Percentiles rank a stretch among this genome's conserved stretches.
These are phyloP conservation scores for Ctenoplectra terminalis DNA, from an alignment of 1,140 invertebrate species.

Conservation along the genomic window DNA sequence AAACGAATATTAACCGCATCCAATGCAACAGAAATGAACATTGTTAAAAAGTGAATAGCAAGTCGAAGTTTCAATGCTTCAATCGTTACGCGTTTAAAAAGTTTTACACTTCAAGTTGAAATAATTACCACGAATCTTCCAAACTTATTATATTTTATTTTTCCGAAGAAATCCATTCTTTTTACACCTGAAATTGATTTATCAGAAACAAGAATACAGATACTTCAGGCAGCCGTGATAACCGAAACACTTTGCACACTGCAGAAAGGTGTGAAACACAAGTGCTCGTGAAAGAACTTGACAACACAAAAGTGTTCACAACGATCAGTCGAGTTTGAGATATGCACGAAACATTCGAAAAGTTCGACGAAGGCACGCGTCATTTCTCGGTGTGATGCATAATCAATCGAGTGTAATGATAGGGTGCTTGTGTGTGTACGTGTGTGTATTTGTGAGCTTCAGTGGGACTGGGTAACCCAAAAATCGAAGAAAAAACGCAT, in stretches of 20 bases:
- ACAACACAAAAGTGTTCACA: conserved; percentile 23
- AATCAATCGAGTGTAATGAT: background rate
- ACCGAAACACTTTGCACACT: background rate
- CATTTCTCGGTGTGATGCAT: background rate
- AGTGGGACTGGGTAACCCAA: conserved; percentile 48
- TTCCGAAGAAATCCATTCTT: no score
- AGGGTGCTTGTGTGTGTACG: background rate
- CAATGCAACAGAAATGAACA: background rate
- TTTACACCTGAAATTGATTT: no score
- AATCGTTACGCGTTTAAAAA: no score
- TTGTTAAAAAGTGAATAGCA: no score
- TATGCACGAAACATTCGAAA: background rate
- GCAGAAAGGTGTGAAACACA: background rate
- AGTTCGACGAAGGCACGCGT: background rate
- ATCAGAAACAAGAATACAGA: no score
- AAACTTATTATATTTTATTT: no score
- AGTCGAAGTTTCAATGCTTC: no score
- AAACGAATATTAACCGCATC: background rate
- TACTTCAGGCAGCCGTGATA: background rate
- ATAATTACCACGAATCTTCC: no score
- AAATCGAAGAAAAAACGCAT: conserved; percentile 26
- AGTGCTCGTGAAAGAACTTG: conserved; percentile 21
- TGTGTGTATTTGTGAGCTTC: background rate
- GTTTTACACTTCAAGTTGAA: no score
- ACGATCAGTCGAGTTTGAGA: background rate